Evolutionary conservation across 1,140 invertebrate genomes (phyloP).

Genomic region (Pachyrhynchus sulphureomaculatus): DNA sequence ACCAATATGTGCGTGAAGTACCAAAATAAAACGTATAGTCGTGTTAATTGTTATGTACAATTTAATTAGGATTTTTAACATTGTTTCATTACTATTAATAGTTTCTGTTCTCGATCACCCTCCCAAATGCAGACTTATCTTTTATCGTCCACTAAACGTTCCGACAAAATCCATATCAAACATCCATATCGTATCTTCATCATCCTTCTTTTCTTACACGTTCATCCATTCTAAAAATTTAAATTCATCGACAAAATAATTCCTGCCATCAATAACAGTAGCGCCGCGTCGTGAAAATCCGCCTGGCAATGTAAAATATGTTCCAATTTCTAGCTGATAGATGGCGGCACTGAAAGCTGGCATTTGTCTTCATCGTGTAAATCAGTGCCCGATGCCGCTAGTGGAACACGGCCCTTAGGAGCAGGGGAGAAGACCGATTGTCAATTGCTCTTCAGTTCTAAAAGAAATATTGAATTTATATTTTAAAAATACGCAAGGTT

Average conservation of each 20-base stretch:
- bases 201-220: background rate
- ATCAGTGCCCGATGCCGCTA: slow-evolving; percentile 16
- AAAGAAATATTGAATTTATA: background rate
- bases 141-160: too few relatives aligned
- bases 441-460: slow-evolving; percentile 3
- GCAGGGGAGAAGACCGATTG: background rate
- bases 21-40: too few relatives aligned
- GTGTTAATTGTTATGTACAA: too few relatives aligned
- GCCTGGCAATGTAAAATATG: slow-evolving; percentile 27
- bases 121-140: too few relatives aligned
- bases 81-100: too few relatives aligned
- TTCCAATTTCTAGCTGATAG: slow-evolving; percentile 33
- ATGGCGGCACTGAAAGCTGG: slow-evolving; percentile 33
- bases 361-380: slow-evolving; percentile 37
- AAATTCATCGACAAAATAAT: slow-evolving; percentile 27
- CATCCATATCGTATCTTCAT: background rate
- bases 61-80: too few relatives aligned
- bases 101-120: too few relatives aligned
- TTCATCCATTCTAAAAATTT: slow-evolving; percentile 24
- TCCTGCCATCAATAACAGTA: slow-evolving; percentile 8
- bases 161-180: too few relatives aligned
- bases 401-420: slow-evolving; percentile 18
- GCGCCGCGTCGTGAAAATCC: slow-evolving; percentile 14
- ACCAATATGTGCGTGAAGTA: too few relatives aligned
- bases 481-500: background rate